phyloP scores from a whole-genome alignment of 2,113 vertebrate genomes.

The Verasper variegatus region DNA sequence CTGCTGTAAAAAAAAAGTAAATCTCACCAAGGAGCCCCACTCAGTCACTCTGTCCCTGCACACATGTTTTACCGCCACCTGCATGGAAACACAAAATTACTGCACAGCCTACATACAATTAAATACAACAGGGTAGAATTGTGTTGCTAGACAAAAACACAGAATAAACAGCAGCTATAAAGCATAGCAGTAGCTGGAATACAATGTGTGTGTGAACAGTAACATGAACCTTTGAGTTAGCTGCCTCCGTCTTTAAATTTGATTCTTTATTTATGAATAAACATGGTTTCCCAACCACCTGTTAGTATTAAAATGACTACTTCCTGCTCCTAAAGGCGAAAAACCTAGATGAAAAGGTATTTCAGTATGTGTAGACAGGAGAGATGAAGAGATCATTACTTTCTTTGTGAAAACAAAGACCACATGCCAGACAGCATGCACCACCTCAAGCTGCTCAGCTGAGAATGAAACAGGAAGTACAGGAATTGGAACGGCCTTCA shows the following conservation, averaged over 20 bases:
- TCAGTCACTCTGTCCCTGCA: constrained; percentile 91
- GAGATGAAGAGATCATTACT: background rate
- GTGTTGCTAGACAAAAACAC: background rate
- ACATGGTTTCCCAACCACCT: background rate
- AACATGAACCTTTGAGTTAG: background rate
- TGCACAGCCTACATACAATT: background rate
- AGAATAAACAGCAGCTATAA: no score
- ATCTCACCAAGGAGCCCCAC: constrained; percentile 82
- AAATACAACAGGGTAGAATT: background rate
- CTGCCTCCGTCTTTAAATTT: background rate
- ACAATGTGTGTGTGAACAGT: background rate
- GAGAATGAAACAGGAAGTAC: background rate
- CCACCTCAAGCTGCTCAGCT: background rate
- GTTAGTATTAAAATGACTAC: background rate
- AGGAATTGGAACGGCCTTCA: background rate
- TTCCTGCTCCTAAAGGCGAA: background rate
- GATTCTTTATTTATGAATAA: background rate
- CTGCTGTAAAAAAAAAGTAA: background rate
- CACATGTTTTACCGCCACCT: constrained; percentile 95
- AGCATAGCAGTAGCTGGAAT: background rate
- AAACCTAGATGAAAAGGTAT: no score
- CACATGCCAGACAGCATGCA: constrained; percentile 19
- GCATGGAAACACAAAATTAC: constrained; percentile 13
- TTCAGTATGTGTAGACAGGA: no score
- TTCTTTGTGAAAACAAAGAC: constrained; percentile 53